These are phyloP conservation scores for Nyctibius bracteatus DNA, from an alignment of 2,113 vertebrate species.

Conservation along the genomic window DNA sequence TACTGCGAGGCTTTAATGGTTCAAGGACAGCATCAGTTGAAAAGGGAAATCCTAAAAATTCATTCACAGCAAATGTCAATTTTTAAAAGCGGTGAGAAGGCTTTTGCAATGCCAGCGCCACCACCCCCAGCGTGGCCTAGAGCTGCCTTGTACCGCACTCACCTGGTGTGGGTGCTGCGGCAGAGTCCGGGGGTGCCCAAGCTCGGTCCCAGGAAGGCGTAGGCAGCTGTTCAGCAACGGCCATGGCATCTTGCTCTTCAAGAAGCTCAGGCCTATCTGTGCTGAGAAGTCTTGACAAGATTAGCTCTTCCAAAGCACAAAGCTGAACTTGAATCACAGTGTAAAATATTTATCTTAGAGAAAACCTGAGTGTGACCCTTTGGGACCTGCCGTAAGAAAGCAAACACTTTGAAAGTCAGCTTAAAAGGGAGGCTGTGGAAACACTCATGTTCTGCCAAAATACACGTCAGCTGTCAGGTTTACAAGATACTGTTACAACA, in stretches of 20 bases:
- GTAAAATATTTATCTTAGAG: neutral
- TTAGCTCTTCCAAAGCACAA: neutral
- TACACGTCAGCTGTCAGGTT: conserved; percentile 3
- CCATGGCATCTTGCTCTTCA: rapidly evolving
- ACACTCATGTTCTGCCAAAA: conserved; percentile 38
- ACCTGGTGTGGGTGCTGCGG: neutral
- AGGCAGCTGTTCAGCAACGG: neutral
- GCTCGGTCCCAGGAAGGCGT: rapidly evolving
- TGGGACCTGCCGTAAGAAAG: conserved; percentile 8
- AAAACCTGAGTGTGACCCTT: neutral
- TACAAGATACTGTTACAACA: conserved; percentile 42
- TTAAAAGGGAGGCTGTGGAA: conserved; percentile 48
- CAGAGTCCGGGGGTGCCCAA: neutral
- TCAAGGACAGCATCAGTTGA: neutral
- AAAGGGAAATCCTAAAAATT: neutral
- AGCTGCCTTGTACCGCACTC: neutral
- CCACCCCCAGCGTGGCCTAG: neutral
- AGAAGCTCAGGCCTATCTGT: neutral
- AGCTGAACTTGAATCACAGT: neutral
- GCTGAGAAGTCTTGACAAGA: neutral
- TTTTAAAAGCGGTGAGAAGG: neutral
- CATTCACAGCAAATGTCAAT: neutral
- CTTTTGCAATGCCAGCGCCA: neutral
- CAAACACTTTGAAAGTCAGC: conserved; percentile 49
- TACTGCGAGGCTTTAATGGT: neutral